A percentile compares a stretch with the other conserved stretches of the same genome.
These are phyloP conservation scores for Crotalus tigris DNA, from an alignment of 2,113 vertebrate genomes.

Conservation along the genomic window DNA sequence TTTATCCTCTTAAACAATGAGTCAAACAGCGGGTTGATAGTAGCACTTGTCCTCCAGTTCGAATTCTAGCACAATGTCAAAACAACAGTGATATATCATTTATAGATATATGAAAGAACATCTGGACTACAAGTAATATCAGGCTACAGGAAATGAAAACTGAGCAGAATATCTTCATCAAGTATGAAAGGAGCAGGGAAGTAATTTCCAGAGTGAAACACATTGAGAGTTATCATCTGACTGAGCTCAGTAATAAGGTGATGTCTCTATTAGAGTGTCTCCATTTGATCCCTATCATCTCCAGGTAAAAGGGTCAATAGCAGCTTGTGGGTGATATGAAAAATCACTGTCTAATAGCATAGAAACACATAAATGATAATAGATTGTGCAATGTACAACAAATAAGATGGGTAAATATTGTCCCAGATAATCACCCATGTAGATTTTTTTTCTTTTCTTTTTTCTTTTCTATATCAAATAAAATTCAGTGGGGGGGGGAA, in stretches of 20 bases:
- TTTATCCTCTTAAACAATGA: background rate
- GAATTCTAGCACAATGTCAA: background rate
- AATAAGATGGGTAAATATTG: background rate
- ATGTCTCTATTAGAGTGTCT: background rate
- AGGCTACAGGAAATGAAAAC: background rate
- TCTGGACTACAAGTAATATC: background rate
- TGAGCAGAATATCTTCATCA: background rate
- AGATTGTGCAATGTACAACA: background rate
- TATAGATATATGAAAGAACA: background rate
- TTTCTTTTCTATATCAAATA: background rate
- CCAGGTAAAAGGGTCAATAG: background rate
- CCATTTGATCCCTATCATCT: background rate
- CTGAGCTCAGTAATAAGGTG: background rate
- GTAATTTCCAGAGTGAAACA: background rate
- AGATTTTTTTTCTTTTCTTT: background rate
- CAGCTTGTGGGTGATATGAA: background rate
- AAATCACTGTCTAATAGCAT: background rate
- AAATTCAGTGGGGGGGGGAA: background rate
- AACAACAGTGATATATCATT: background rate
- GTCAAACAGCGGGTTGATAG: background rate
- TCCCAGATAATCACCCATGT: background rate
- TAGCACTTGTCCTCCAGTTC: background rate
- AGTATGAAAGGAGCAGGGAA: background rate
- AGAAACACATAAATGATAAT: background rate
- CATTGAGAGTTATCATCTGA: background rate